Percentiles rank a stretch among this genome's conserved stretches.
Evolutionary conservation across 2,113 vertebrate genomes (phyloP).

Genomic region (Noctilio leporinus): DNA sequence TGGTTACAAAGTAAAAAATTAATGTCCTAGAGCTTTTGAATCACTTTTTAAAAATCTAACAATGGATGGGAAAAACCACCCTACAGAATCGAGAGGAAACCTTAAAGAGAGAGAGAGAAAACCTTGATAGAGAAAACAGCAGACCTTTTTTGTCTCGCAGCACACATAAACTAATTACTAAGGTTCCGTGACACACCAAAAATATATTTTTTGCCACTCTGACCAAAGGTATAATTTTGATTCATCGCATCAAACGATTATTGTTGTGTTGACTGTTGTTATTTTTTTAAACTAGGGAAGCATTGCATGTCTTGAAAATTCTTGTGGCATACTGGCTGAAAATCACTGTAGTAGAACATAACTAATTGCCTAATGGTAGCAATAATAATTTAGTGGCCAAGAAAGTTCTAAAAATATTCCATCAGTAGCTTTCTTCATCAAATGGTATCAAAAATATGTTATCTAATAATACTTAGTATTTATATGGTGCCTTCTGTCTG

Average conservation of each 20-base stretch:
- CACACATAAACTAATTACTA: neutral
- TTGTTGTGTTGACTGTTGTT: neutral
- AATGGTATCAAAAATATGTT: neutral
- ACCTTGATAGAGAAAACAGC: neutral
- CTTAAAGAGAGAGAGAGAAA: slow-evolving; percentile 22
- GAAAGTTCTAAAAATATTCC: neutral
- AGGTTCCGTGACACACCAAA: neutral
- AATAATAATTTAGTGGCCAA: neutral
- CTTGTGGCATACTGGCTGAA: neutral
- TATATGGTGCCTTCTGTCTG: neutral
- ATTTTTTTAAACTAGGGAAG: neutral
- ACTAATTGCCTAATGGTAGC: neutral
- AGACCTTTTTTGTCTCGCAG: neutral
- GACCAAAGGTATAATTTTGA: neutral
- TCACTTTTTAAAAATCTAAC: neutral
- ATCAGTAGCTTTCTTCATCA: neutral
- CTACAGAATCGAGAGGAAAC: neutral
- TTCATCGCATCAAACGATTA: neutral
- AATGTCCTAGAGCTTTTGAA: neutral
- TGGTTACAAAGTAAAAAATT: neutral
- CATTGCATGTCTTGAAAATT: neutral
- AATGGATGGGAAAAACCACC: neutral
- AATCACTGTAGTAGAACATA: neutral
- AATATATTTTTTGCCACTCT: neutral
- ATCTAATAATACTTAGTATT: neutral